Conservation (phyloP, 2,888 invertebrate genomes). For the Cheilosia vernalis region DNA sequence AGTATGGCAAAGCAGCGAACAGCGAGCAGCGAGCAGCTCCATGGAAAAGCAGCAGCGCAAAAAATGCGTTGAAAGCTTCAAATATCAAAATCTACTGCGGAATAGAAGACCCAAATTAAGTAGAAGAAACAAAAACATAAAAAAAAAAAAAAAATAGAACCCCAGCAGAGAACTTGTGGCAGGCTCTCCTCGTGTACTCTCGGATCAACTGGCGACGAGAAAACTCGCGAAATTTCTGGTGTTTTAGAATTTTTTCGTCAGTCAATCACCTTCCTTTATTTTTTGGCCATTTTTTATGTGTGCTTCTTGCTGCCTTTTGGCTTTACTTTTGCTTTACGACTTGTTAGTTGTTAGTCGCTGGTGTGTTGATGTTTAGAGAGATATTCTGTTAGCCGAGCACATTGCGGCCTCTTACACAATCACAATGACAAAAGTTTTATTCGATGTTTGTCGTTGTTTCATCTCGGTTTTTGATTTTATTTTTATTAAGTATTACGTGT, state of each 20-base stretch:
- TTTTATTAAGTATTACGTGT: slow-evolving; percentile 28
- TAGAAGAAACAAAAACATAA: not conserved
- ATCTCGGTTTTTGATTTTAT: slow-evolving; percentile 23
- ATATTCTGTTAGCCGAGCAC: slow-evolving; percentile 26
- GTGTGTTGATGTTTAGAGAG: slow-evolving; percentile 28
- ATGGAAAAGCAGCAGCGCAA: slow-evolving; percentile 6
- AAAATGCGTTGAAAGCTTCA: slow-evolving; percentile 52
- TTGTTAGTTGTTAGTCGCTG: not conserved
- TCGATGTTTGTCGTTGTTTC: slow-evolving; percentile 41
- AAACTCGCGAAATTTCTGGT: slow-evolving; percentile 61
- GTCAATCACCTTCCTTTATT: slow-evolving; percentile 65
- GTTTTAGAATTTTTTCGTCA: slow-evolving; percentile 71
- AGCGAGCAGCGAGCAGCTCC: slow-evolving; percentile 5
- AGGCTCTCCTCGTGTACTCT: not conserved
- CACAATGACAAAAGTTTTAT: slow-evolving; percentile 59
- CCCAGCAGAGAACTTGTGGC: slow-evolving; percentile 31
- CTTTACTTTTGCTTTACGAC: not conserved
- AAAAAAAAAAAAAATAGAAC: slow-evolving; percentile 6
- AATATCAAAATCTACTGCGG: slow-evolving; percentile 57
- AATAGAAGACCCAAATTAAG: slow-evolving; percentile 43
- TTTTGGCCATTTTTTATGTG: slow-evolving; percentile 47
- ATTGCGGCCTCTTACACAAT: slow-evolving; percentile 62
- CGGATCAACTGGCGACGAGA: slow-evolving; percentile 39
- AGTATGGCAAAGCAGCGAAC: not conserved
- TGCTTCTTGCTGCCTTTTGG: slow-evolving; percentile 10